Conservation (phyloP, 2,888 invertebrate genomes). For the Endotricha flammealis region DNA sequence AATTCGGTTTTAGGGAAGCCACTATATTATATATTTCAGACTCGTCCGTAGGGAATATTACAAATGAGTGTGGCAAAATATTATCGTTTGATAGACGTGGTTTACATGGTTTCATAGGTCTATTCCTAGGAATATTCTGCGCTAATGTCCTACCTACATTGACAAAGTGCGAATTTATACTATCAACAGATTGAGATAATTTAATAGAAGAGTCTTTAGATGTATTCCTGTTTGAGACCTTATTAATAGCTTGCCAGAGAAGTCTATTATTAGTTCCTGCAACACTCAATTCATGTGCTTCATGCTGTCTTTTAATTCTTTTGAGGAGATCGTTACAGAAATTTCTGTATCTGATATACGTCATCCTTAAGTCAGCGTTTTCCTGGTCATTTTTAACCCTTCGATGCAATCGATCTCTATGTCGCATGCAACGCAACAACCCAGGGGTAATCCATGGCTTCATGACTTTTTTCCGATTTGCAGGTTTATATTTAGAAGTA, state of each 20-base stretch:
- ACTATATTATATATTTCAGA: neutral
- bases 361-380: neutral
- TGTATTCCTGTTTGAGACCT: neutral
- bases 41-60: neutral
- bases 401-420: neutral
- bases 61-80: neutral
- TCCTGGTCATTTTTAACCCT: neutral
- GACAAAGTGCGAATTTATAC: no score
- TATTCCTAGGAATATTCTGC: neutral
- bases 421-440: neutral
- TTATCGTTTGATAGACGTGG: no score
- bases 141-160: neutral
- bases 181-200: neutral
- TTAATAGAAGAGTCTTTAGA: neutral
- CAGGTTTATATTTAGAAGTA: neutral
- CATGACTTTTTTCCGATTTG: neutral
- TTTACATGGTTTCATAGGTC: neutral
- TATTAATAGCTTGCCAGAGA: neutral
- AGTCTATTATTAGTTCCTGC: neutral
- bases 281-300: neutral
- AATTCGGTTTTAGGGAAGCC: no score
- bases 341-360: neutral
- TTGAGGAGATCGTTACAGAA: slow-evolving; percentile 2
- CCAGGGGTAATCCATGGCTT: slow-evolving; percentile 5
- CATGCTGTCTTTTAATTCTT: neutral